These are phyloP conservation scores for Sebastes oblongus DNA, from an alignment of 2,797 vertebrate genomes.

Conservation along the genomic window DNA sequence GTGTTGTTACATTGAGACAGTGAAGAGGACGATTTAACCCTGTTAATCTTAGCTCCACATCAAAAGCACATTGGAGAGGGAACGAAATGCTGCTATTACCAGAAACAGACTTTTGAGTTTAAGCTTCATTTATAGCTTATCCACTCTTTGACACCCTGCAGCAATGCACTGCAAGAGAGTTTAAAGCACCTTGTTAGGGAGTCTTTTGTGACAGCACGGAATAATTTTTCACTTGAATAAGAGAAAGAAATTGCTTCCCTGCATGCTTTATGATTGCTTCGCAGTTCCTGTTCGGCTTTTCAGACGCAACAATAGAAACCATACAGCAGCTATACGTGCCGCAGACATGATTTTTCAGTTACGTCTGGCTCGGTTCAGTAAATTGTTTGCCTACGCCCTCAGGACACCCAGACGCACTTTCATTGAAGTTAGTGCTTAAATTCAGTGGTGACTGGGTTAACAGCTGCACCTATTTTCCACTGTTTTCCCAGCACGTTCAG, in stretches of 20 bases:
- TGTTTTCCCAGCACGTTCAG: neutral
- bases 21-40: constrained; percentile 64
- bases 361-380: constrained; percentile 65
- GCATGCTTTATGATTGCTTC: constrained; percentile 78
- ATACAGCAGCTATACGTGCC: constrained; percentile 61
- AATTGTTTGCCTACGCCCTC: constrained; percentile 69
- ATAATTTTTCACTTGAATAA: constrained; percentile 84
- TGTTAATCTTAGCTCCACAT: constrained; percentile 76
- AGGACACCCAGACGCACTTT: constrained; percentile 48
- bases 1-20: constrained; percentile 62
- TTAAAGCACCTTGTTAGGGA: constrained; percentile 83
- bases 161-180: constrained; percentile 74
- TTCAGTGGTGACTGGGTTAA: constrained; percentile 53
- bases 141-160: constrained; percentile 75
- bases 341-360: constrained; percentile 57
- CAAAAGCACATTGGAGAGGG: constrained; percentile 70
- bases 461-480: constrained; percentile 38
- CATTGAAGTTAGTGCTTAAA: constrained; percentile 59
- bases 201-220: constrained; percentile 80
- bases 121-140: constrained; percentile 81
- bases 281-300: constrained; percentile 73
- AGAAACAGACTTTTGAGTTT: constrained; percentile 80
- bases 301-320: constrained; percentile 73
- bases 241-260: constrained; percentile 83
- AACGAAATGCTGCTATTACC: constrained; percentile 77